Conservation (phyloP, 2,113 vertebrate genomes). For the Leucoraja erinaceus region DNA sequence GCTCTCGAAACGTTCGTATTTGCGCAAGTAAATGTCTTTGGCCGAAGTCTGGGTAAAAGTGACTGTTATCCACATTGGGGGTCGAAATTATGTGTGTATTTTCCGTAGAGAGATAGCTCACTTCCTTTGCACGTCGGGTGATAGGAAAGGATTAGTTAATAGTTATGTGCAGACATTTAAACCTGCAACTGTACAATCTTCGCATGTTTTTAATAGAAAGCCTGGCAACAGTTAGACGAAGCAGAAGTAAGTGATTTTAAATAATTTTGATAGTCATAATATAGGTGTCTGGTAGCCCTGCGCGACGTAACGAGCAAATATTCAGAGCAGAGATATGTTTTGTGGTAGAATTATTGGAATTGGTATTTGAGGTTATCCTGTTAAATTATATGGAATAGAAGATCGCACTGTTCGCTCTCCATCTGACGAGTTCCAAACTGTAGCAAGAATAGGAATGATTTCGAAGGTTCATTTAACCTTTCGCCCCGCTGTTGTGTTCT, state of each 20-base stretch:
- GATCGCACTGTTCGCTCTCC: neutral
- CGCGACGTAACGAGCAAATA: no score
- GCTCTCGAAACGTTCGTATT: neutral
- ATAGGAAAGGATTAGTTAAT: neutral
- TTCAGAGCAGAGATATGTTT: no score
- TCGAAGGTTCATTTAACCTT: no score
- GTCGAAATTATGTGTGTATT: neutral
- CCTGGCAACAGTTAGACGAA: neutral
- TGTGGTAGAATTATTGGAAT: no score
- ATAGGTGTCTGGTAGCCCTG: no score
- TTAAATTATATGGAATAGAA: neutral
- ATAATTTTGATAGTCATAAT: neutral
- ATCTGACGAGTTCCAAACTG: no score
- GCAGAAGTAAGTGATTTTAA: neutral
- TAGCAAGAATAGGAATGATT: no score
- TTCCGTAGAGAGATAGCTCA: neutral
- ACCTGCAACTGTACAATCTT: neutral
- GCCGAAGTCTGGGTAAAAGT: no score
- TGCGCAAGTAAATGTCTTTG: neutral
- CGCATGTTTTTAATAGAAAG: neutral
- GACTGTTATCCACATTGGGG: no score
- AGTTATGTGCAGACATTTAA: neutral
- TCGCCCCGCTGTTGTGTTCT: no score
- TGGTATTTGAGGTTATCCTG: neutral
- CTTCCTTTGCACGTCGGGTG: neutral